These are phyloP conservation scores for Archilochus colubris DNA, from an alignment of 2,113 vertebrate species.

Conservation along the genomic window DNA sequence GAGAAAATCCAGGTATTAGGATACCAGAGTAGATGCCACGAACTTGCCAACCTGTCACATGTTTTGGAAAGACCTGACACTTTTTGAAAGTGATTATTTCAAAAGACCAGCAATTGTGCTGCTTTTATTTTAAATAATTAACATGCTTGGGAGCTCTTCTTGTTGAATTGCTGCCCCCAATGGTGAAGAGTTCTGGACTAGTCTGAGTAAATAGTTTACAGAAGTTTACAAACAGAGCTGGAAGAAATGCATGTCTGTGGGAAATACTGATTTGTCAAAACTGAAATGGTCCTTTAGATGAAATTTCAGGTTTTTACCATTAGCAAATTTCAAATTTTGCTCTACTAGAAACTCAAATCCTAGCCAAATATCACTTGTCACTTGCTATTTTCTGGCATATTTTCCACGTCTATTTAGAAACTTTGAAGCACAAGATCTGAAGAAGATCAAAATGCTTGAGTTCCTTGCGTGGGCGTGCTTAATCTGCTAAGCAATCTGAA, in stretches of 20 bases:
- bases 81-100: slow-evolving; percentile 31
- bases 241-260: not conserved
- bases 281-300: slow-evolving; percentile 1
- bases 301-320: not conserved
- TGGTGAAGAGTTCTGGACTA: not conserved
- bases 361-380: not conserved
- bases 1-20: slow-evolving; percentile 19
- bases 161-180: not conserved
- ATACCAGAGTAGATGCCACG: not conserved
- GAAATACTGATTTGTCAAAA: slow-evolving; percentile 14
- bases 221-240: slow-evolving; percentile 38
- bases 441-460: not conserved
- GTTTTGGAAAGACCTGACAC: slow-evolving; percentile 18
- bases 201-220: not conserved
- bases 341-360: not conserved
- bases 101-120: not conserved
- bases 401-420: not conserved
- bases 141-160: not conserved
- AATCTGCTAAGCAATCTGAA: not conserved
- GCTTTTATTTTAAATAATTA: slow-evolving; percentile 46
- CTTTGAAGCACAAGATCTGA: not conserved
- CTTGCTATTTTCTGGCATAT: not conserved
- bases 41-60: not conserved
- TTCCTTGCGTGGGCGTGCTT: not conserved
- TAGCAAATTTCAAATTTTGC: slow-evolving; percentile 14